These are phyloP conservation scores for Drosophila borborema DNA, from an alignment of 2,888 invertebrate species.

Conservation along the genomic window DNA sequence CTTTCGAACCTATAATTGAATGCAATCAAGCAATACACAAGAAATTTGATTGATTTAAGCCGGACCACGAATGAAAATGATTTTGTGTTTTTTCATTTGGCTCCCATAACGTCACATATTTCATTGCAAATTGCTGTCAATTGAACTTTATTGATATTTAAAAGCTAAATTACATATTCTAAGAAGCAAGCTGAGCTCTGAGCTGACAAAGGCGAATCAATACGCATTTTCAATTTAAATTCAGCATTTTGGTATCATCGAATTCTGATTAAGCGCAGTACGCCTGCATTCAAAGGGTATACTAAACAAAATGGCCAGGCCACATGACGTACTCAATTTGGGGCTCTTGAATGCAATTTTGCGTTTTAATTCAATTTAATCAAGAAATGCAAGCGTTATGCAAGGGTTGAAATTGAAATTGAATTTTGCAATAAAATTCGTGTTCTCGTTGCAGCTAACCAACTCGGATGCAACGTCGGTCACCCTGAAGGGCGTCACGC, in stretches of 20 bases:
- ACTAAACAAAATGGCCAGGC: constrained; percentile 24
- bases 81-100: neutral
- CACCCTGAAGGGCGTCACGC: constrained; percentile 86
- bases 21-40: neutral
- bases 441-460: constrained; percentile 83
- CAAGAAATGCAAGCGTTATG: constrained; percentile 10
- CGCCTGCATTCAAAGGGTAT: neutral
- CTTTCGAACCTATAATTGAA: neutral
- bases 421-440: constrained; percentile 19
- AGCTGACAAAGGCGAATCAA: neutral
- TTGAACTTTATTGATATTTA: neutral
- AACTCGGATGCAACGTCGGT: constrained; percentile 87
- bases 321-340: constrained; percentile 10
- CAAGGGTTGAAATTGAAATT: constrained; percentile 9
- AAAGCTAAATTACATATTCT: neutral
- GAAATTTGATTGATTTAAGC: neutral
- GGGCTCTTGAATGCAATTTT: constrained; percentile 14
- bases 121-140: neutral
- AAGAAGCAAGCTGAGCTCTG: neutral
- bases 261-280: neutral
- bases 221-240: neutral
- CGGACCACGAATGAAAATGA: neutral
- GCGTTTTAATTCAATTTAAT: constrained; percentile 35
- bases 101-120: neutral
- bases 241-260: neutral